phyloP scores from a whole-genome alignment of 2,797 vertebrate genomes.

The Pachyuromys duprasi region DNA sequence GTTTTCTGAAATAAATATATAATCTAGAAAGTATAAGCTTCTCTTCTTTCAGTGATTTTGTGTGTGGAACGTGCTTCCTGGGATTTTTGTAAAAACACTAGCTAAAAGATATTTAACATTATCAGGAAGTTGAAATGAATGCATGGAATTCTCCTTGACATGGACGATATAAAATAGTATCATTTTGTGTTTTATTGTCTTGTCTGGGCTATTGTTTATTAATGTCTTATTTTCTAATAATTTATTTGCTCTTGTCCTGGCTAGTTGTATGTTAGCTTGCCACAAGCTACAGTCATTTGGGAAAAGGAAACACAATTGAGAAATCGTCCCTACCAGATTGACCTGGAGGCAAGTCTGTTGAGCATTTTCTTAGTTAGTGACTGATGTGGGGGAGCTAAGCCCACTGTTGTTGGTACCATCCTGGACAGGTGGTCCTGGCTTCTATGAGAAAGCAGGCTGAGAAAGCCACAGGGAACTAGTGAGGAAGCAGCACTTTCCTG shows the following conservation, averaged over 20 bases:
- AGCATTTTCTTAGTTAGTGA: not conserved
- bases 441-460: not conserved
- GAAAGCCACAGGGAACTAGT: not conserved
- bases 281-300: not conserved
- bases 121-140: not conserved
- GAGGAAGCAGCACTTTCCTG: too few species aligned
- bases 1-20: slow-evolving; percentile 8
- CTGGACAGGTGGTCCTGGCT: not conserved
- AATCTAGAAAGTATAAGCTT: not conserved
- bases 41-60: not conserved
- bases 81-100: not conserved
- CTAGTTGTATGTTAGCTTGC: not conserved
- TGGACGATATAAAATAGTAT: not conserved
- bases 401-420: not conserved
- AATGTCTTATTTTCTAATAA: not conserved
- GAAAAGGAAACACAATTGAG: not conserved
- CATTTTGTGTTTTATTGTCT: not conserved
- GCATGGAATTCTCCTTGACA: not conserved
- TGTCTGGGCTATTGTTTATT: not conserved
- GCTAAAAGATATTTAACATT: slow-evolving; percentile 6
- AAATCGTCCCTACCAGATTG: not conserved
- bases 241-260: not conserved
- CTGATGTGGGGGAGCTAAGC: not conserved
- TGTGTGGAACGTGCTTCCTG: not conserved
- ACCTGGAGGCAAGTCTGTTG: not conserved